Percentiles rank a stretch among this genome's conserved stretches.
These are phyloP conservation scores for Seira ritae DNA, from an alignment of 2,888 invertebrate species.

Conservation along the genomic window DNA sequence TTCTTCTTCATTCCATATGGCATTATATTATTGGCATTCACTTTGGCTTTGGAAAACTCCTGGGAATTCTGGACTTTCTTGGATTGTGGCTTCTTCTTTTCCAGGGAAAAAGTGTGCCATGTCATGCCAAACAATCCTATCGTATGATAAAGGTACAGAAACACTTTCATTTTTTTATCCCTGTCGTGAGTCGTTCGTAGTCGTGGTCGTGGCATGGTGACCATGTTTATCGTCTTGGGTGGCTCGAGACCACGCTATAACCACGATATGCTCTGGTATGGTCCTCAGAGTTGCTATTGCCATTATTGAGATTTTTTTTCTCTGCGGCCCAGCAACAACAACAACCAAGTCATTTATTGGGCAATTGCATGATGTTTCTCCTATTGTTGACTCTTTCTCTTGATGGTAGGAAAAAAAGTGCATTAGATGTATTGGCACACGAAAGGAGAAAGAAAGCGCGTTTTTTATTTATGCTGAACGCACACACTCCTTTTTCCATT, in stretches of 20 bases:
- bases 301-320: slow-evolving; percentile 15
- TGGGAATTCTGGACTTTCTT: background rate
- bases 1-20: background rate
- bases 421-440: background rate
- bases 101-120: background rate
- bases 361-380: slow-evolving; percentile 43
- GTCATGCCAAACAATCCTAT: background rate
- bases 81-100: background rate
- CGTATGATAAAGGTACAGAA: background rate
- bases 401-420: background rate
- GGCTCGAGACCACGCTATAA: background rate
- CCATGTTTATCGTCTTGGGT: background rate
- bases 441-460: too few species aligned
- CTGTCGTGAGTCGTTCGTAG: background rate
- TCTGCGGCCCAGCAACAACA: too few species aligned
- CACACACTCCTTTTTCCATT: background rate
- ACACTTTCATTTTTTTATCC: background rate
- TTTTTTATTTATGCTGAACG: background rate
- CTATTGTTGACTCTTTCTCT: too few species aligned
- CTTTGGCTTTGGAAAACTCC: too few species aligned
- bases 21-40: too few species aligned
- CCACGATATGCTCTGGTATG: background rate
- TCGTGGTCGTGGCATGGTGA: too few species aligned
- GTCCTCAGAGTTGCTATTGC: background rate
- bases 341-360: slow-evolving; percentile 33